Evolutionary conservation across 2,113 vertebrate species (phyloP).

Genomic region (Toxotes jaculatrix): DNA sequence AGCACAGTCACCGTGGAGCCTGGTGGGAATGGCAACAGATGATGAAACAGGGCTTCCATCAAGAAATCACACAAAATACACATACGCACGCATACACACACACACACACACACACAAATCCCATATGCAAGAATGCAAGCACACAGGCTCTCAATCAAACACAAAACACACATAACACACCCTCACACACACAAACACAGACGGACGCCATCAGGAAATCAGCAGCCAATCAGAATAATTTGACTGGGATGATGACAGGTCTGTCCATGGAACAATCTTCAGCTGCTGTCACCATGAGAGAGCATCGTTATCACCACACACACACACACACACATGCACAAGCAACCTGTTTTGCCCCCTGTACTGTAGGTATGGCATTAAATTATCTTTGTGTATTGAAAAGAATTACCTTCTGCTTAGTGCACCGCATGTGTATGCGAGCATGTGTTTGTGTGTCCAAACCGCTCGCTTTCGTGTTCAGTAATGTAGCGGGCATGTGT

Average conservation of each 20-base stretch:
- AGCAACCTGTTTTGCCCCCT: background rate
- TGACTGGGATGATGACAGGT: constrained; percentile 83
- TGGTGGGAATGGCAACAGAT: constrained; percentile 72
- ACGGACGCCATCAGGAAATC: constrained; percentile 82
- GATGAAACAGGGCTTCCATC: constrained; percentile 73
- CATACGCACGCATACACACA: constrained; percentile 36
- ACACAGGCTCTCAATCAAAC: constrained; percentile 69
- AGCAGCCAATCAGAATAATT: constrained; percentile 88
- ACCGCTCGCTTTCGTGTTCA: constrained; percentile 22
- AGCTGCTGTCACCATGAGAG: constrained; percentile 60
- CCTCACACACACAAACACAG: constrained; percentile 43
- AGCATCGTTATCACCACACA: constrained; percentile 56
- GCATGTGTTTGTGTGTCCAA: constrained; percentile 23
- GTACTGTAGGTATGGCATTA: constrained; percentile 38
- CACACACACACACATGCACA: constrained; percentile 26
- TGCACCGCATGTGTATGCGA: background rate
- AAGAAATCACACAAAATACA: constrained; percentile 60
- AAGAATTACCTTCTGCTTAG: constrained; percentile 2
- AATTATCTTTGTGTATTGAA: constrained; percentile 37
- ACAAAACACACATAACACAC: constrained; percentile 30
- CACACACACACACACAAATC: constrained; percentile 56
- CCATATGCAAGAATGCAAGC: constrained; percentile 78
- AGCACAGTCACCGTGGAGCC: constrained; percentile 69
- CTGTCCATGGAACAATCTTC: constrained; percentile 69
- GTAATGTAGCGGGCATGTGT: background rate